Conservation (phyloP, 2,888 invertebrate species). For the Spisula solida region DNA sequence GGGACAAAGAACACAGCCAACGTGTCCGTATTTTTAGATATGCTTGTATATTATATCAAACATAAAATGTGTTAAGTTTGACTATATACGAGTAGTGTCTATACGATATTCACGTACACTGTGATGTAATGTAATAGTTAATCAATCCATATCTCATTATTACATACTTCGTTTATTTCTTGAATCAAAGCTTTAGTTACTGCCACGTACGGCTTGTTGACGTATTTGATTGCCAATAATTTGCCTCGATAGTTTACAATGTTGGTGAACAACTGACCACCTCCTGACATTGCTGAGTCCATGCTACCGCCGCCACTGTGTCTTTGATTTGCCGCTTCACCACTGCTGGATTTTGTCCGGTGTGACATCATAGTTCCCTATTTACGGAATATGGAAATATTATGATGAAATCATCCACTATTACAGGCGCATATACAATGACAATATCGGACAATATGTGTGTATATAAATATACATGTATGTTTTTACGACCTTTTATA, state of each 20-base stretch:
- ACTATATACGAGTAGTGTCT: too few relatives aligned
- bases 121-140: too few relatives aligned
- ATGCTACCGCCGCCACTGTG: slow-evolving; percentile 47
- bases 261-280: slow-evolving; percentile 79
- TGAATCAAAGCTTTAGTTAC: slow-evolving; percentile 74
- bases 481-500: too few relatives aligned
- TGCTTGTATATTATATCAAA: too few relatives aligned
- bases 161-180: slow-evolving; percentile 82
- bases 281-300: slow-evolving; percentile 60
- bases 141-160: neutral
- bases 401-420: too few relatives aligned
- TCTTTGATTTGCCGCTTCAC: neutral
- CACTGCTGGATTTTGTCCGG: slow-evolving; percentile 29
- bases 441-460: too few relatives aligned
- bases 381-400: neutral
- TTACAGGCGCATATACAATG: too few relatives aligned
- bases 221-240: slow-evolving; percentile 94
- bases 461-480: too few relatives aligned
- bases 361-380: slow-evolving; percentile 56
- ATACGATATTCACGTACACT: too few relatives aligned
- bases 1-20: too few relatives aligned
- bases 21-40: too few relatives aligned
- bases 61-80: too few relatives aligned
- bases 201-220: slow-evolving; percentile 76
- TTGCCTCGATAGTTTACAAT: slow-evolving; percentile 78